A percentile compares a stretch with the other conserved stretches of the same genome.
phyloP scores from a whole-genome alignment of 2,113 vertebrate species.

The Oreochromis niloticus region DNA sequence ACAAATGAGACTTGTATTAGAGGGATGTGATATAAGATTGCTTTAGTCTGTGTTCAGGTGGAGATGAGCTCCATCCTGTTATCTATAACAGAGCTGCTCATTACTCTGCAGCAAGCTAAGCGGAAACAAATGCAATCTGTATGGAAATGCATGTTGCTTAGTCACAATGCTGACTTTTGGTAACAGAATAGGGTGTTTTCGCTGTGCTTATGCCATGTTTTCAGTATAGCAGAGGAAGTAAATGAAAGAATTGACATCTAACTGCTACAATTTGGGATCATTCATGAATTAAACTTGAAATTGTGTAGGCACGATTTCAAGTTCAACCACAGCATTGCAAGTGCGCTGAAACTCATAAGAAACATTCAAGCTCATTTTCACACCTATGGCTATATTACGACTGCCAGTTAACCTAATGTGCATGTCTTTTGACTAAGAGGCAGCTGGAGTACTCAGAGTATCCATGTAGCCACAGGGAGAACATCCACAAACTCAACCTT shows the following conservation, averaged over 20 bases:
- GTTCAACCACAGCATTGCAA: not conserved
- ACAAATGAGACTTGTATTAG: not conserved
- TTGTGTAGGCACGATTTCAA: not conserved
- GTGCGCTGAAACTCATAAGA: not conserved
- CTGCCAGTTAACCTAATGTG: not conserved
- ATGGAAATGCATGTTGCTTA: constrained; percentile 41
- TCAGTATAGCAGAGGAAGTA: not conserved
- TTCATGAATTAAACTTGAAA: not conserved
- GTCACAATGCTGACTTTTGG: constrained; percentile 7
- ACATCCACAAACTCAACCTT: not conserved
- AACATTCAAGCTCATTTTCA: not conserved
- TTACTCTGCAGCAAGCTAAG: constrained; percentile 36
- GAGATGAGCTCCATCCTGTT: constrained; percentile 38
- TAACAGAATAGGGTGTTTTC: not conserved
- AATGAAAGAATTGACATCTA: not conserved
- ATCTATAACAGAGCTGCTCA: constrained; percentile 25
- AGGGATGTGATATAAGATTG: constrained; percentile 3
- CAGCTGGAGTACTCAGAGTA: not conserved
- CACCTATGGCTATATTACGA: not conserved
- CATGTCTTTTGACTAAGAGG: not conserved
- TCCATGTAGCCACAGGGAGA: not conserved
- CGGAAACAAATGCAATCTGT: constrained; percentile 56
- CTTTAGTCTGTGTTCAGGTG: constrained; percentile 15
- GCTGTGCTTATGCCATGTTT: not conserved
- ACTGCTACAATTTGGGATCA: not conserved